phyloP scores from a whole-genome alignment of 2,797 vertebrate genomes.

The Helostoma temminkii region DNA sequence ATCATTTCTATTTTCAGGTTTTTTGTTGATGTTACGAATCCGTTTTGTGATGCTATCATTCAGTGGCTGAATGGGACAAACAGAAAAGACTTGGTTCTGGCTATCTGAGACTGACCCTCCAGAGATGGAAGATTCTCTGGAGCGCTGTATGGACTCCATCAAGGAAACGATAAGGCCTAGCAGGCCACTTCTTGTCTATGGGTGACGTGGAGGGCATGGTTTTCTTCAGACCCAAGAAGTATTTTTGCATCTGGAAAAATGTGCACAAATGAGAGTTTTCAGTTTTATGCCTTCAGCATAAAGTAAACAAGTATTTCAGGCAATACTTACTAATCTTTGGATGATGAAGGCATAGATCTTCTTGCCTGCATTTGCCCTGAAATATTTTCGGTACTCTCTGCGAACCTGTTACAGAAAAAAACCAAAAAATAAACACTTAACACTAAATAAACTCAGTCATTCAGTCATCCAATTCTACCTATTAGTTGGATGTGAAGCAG shows the following conservation, averaged over 20 bases:
- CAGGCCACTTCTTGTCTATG: conserved; percentile 93
- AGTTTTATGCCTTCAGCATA: neutral
- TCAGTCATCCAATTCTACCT: conserved; percentile 21
- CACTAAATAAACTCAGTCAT: conserved; percentile 25
- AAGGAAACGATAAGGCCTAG: conserved; percentile 91
- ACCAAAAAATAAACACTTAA: conserved; percentile 47
- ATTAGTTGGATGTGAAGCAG: conserved; percentile 5
- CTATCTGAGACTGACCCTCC: conserved; percentile 88
- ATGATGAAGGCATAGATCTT: conserved; percentile 97
- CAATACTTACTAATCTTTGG: conserved; percentile 93
- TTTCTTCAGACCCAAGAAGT: conserved; percentile 93
- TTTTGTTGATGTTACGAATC: neutral
- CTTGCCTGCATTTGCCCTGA: conserved; percentile 96
- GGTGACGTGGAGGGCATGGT: conserved; percentile 94
- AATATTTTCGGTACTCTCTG: conserved; percentile 97
- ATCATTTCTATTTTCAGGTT: neutral
- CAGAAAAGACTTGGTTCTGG: neutral
- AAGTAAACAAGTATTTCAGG: neutral
- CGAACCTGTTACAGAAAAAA: conserved; percentile 87
- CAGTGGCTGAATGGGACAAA: conserved; percentile 1
- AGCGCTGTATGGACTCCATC: conserved; percentile 91
- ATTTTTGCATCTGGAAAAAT: conserved; percentile 91
- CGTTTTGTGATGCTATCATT: neutral
- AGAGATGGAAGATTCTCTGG: conserved; percentile 93
- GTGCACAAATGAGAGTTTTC: neutral